Conservation (phyloP, 2,888 invertebrate species). For the Chymomyza caudatula region DNA sequence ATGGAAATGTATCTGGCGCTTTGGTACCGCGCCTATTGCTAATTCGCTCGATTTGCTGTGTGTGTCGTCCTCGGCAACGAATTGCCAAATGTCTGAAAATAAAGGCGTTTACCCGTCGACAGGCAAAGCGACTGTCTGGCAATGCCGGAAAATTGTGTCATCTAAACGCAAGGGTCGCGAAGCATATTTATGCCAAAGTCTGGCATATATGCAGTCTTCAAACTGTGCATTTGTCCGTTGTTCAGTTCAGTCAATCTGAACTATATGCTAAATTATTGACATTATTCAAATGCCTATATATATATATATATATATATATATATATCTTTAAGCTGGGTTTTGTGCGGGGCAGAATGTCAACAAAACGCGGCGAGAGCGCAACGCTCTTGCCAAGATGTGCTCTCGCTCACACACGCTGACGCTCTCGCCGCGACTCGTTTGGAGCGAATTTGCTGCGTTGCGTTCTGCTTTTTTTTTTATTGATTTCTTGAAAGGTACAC, state of each 20-base stretch:
- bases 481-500: conserved; percentile 76
- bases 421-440: conserved; percentile 47
- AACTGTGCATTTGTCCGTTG: neutral
- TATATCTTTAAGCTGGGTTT: conserved; percentile 8
- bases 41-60: neutral
- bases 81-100: conserved; percentile 15
- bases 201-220: neutral
- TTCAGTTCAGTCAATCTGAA: conserved; percentile 28
- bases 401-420: conserved; percentile 1
- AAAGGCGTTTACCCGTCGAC: conserved; percentile 21
- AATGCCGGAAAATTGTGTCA: conserved; percentile 55
- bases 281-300: conserved; percentile 18
- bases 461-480: conserved; percentile 71
- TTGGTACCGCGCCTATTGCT: conserved; percentile 24
- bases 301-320: neutral
- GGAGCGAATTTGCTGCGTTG: conserved; percentile 60
- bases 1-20: neutral
- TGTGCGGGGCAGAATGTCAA: conserved; percentile 52
- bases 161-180: conserved; percentile 31
- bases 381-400: neutral
- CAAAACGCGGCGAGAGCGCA: conserved; percentile 39
- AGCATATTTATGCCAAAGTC: neutral
- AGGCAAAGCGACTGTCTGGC: conserved; percentile 18
- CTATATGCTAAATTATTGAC: conserved; percentile 56
- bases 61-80: neutral